Percentiles rank a stretch among this genome's conserved stretches.
phyloP scores from a whole-genome alignment of 2,888 invertebrate species.

The Pseudococcus jackbeardsleyi region DNA sequence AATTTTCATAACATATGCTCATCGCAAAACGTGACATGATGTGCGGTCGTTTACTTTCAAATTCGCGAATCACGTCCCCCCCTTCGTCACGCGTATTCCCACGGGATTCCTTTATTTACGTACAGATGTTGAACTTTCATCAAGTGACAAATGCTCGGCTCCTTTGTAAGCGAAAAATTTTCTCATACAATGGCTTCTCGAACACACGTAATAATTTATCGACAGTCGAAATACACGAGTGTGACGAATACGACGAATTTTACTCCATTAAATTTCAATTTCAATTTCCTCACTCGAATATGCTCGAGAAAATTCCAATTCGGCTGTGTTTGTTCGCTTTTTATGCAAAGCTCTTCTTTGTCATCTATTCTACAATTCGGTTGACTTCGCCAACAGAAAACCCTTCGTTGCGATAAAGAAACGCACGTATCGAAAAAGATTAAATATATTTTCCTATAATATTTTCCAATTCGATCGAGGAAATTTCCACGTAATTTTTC shows the following conservation, averaged over 20 bases:
- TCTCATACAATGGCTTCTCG: not conserved
- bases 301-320: conserved; percentile 24
- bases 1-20: not conserved
- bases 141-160: not conserved
- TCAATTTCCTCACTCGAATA: not conserved
- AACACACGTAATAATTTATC: not conserved
- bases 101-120: not conserved
- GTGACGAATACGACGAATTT: not conserved
- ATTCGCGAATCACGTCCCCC: not conserved
- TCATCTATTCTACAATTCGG: not conserved
- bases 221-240: not conserved
- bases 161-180: not conserved
- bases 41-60: not conserved
- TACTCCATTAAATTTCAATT: conserved; percentile 24
- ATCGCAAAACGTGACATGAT: not conserved
- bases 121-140: not conserved
- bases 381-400: not conserved
- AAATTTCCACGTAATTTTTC: not conserved
- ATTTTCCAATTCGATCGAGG: not conserved
- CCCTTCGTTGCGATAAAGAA: not conserved
- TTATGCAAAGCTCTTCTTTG: not conserved
- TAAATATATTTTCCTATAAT: not conserved
- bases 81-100: not conserved
- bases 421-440: not conserved
- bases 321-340: not conserved